Conservation (phyloP, 30 jellyfish, hydroid and myxozoan species). For the Chrysaora quinquecirrha region DNA sequence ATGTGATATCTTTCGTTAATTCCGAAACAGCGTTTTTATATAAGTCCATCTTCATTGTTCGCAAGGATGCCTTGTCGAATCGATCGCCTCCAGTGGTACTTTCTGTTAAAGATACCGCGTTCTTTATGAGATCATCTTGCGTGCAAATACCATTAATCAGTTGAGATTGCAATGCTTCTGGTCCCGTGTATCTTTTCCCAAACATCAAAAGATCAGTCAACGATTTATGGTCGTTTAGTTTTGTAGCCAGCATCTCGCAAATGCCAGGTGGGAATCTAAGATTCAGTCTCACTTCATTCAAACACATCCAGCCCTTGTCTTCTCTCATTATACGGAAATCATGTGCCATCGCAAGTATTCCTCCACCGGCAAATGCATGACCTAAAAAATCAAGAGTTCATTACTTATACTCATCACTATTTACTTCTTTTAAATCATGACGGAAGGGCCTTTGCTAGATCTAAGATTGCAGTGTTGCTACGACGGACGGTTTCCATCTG, state of each 20-base stretch:
- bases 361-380: constrained; percentile 81
- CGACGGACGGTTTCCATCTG: too few relatives aligned
- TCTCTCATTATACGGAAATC: constrained; percentile 72
- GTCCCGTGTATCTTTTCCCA: constrained; percentile 60
- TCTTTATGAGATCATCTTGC: neutral
- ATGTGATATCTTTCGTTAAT: constrained; percentile 52
- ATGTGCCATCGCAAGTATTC: constrained; percentile 65
- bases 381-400: constrained; percentile 12
- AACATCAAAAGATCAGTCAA: constrained; percentile 33
- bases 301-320: constrained; percentile 73
- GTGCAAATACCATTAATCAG: constrained; percentile 41
- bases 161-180: constrained; percentile 37
- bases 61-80: constrained; percentile 42
- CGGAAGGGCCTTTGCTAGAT: too few relatives aligned
- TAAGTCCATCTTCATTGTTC: constrained; percentile 69
- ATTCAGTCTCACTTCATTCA: constrained; percentile 45
- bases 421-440: too few relatives aligned
- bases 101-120: constrained; percentile 23
- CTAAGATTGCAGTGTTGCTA: too few relatives aligned
- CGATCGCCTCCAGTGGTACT: constrained; percentile 23
- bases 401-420: neutral
- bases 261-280: constrained; percentile 65
- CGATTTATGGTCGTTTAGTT: constrained; percentile 28
- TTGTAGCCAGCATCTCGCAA: constrained; percentile 36
- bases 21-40: constrained; percentile 31